Evolutionary conservation across 2,888 invertebrate genomes (phyloP), one percentile per base, ranked within the genome.

Genomic region (Adineta ricciae): DNA sequence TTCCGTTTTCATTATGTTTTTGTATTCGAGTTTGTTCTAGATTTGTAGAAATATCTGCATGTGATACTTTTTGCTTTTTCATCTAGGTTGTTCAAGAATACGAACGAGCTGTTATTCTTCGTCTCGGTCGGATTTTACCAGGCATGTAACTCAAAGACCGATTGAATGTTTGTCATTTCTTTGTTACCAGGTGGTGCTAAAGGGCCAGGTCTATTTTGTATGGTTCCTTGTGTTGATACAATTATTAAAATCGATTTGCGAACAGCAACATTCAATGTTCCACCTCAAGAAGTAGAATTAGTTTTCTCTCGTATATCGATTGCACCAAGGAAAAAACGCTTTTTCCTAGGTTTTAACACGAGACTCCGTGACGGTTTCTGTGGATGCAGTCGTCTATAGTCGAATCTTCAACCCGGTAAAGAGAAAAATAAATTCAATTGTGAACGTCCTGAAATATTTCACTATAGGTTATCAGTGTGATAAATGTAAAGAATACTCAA

Each of bases 121-220:
- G 96, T 73, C 91, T 96, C 86, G 96, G 96, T 4, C 94, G 83
- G 96, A 93, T 94, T 78, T 9, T 78, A 78, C 95, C 95, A 38
- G 78, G 64, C 32, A 46, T 46, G 11, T 11, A 11, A 46, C 11
- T 46, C 8, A 11, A 5, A 46, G 11, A 11, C 5, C 5, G 5
- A 46, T 46, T 46, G 46, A 46, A 36, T 64, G 11, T 46, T 8
- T 46, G 11, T 46, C 8, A 50, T 2, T 16, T 19, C 11, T 96
- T 89, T 92, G 96, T 87, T 93, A 96, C 52, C 96, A 96, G 92
- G 96, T 96, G 93, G 96, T 95, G 95, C 96, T 9, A 95, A 95
- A 90, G 96, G 96, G 21, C 87, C 87, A 41, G 95, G 96, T 84
- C 95, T 96, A 88, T 96, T 96, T 92, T 96, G 96, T 92, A 95